Conservation (phyloP, 2,113 vertebrate species). For the Alligator sinensis region DNA sequence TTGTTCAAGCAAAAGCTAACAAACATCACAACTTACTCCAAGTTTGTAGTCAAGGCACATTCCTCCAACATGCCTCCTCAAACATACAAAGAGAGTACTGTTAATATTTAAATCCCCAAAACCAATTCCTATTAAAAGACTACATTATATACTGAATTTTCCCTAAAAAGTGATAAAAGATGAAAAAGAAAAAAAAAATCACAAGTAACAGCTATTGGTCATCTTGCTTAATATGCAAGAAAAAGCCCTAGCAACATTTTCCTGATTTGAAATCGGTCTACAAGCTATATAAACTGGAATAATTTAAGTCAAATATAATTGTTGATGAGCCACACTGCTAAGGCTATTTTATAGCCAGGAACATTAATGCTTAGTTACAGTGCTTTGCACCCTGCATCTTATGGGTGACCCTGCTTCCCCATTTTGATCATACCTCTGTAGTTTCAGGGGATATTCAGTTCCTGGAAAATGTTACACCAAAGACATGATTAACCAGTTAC, state of each 20-base stretch:
- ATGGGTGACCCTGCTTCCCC: not conserved
- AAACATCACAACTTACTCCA: not conserved
- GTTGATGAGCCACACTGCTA: too few species aligned
- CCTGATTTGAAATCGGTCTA: not conserved
- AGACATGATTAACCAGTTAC: too few species aligned
- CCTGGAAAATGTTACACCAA: too few species aligned
- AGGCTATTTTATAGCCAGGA: not conserved
- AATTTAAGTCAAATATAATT: not conserved
- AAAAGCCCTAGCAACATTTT: not conserved
- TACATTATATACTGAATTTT: not conserved
- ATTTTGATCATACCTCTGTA: not conserved
- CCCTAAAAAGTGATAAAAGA: not conserved
- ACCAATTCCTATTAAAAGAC: not conserved
- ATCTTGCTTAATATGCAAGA: not conserved
- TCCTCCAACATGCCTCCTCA: not conserved
- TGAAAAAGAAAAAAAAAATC: not conserved
- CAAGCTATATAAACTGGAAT: not conserved
- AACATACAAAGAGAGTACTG: not conserved
- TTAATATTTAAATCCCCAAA: not conserved
- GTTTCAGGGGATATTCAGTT: not conserved
- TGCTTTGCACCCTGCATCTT: not conserved
- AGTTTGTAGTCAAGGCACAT: not conserved
- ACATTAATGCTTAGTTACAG: not conserved
- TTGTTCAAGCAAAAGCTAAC: not conserved
- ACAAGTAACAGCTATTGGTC: not conserved